Evolutionary conservation across 2,797 vertebrate species (phyloP).

Genomic region (Lagodon rhomboides): DNA sequence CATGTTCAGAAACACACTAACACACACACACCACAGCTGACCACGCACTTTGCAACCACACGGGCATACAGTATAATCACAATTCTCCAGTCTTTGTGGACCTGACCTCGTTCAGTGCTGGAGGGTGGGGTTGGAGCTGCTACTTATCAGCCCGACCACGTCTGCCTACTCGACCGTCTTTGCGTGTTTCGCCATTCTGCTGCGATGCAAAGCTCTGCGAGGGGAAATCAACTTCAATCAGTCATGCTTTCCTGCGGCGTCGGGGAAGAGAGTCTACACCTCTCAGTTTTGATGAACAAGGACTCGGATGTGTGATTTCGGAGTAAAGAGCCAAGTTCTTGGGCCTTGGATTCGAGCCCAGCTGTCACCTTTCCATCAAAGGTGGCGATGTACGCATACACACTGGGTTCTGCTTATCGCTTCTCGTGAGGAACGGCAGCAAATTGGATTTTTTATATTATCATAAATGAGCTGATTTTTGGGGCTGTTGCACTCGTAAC

Average conservation of each 20-base stretch:
- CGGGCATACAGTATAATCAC: conserved; percentile 35
- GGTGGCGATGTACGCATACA: neutral
- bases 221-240: conserved; percentile 77
- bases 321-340: conserved; percentile 51
- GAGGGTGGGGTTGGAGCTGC: conserved; percentile 10
- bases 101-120: conserved; percentile 31
- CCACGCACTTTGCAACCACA: conserved; percentile 39
- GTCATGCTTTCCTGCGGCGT: conserved; percentile 61
- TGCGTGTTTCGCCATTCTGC: conserved; percentile 55
- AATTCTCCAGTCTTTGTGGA: conserved; percentile 30
- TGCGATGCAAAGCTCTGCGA: conserved; percentile 65
- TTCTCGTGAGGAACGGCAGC: conserved; percentile 53
- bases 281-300: conserved; percentile 73
- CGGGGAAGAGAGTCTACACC: conserved; percentile 52
- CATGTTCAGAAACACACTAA: neutral
- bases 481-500: conserved; percentile 46
- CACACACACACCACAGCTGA: conserved; percentile 14
- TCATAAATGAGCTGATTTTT: conserved; percentile 67
- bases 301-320: conserved; percentile 64
- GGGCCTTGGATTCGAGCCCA: conserved; percentile 49
- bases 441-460: conserved; percentile 68
- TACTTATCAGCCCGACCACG: conserved; percentile 64
- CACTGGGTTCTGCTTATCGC: conserved; percentile 49
- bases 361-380: conserved; percentile 70
- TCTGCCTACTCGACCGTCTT: conserved; percentile 56